phyloP scores from a whole-genome alignment of 2,888 invertebrate genomes.

The Lepidocyrtoides sp. region DNA sequence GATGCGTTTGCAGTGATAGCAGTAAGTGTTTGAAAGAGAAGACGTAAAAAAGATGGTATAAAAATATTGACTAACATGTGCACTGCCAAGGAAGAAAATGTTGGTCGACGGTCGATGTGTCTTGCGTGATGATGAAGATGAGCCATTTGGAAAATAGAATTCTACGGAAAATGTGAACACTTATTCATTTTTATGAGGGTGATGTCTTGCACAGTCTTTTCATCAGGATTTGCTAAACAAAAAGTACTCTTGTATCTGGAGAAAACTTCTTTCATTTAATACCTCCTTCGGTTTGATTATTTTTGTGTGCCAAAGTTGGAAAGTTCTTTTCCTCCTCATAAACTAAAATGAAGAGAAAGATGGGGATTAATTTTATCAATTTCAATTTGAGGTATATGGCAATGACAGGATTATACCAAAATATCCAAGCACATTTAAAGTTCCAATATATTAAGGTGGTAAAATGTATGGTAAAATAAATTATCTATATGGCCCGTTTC shows the following conservation, averaged over 20 bases:
- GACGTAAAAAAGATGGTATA: neutral
- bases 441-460: no score
- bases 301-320: neutral
- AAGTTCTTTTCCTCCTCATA: neutral
- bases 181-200: slow-evolving; percentile 19
- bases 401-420: slow-evolving; percentile 7
- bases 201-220: neutral
- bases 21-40: neutral
- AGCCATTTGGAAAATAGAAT: slow-evolving; percentile 20
- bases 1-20: slow-evolving; percentile 24
- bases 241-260: neutral
- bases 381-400: slow-evolving; percentile 58
- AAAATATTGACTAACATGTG: slow-evolving; percentile 6
- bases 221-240: neutral
- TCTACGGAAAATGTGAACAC: neutral
- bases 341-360: slow-evolving; percentile 59
- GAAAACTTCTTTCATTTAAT: neutral
- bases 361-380: slow-evolving; percentile 58
- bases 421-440: neutral
- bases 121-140: slow-evolving; percentile 6
- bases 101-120: slow-evolving; percentile 1
- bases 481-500: neutral
- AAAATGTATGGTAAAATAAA: neutral
- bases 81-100: neutral
- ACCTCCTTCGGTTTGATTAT: no score